Percentiles rank a stretch among this genome's conserved stretches.
phyloP scores from a whole-genome alignment of 2,888 invertebrate genomes.

The Acronicta leporina region DNA sequence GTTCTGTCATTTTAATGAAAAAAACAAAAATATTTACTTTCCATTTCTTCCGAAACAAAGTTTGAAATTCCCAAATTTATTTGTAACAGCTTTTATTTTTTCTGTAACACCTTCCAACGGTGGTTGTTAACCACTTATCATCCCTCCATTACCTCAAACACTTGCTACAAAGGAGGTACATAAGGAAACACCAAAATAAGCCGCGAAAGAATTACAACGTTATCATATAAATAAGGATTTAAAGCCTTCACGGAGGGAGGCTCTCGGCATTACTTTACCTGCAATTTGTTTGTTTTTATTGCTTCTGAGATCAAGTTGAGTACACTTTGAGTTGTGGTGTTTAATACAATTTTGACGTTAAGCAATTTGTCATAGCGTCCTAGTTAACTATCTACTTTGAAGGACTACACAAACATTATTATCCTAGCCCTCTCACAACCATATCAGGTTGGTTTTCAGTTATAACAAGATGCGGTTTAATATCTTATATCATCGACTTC shows the following conservation, averaged over 20 bases:
- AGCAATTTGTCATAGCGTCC: no score
- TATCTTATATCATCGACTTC: no score
- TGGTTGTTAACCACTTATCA: conserved; percentile 4
- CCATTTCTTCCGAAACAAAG: not conserved
- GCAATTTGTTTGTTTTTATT: conserved; percentile 85
- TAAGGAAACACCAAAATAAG: conserved; percentile 48
- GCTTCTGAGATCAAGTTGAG: conserved; percentile 52
- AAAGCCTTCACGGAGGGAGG: conserved; percentile 70
- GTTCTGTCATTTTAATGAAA: no score
- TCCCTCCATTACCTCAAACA: conserved; percentile 38
- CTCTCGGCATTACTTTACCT: conserved; percentile 79
- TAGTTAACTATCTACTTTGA: no score
- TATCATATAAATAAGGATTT: conserved; percentile 87
- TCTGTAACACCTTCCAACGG: not conserved
- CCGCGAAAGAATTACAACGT: conserved; percentile 77
- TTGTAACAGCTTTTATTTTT: not conserved
- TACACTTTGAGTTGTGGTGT: conserved; percentile 1
- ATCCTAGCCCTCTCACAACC: no score
- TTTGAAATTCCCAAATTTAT: conserved; percentile 1
- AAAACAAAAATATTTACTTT: no score
- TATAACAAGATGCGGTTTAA: no score
- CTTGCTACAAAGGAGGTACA: conserved; percentile 33
- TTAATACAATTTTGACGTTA: not conserved
- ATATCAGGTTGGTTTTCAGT: no score
- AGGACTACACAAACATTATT: no score